These are phyloP conservation scores for Sphaerophoria rueppellii DNA, from an alignment of 2,888 invertebrate species.

Conservation along the genomic window DNA sequence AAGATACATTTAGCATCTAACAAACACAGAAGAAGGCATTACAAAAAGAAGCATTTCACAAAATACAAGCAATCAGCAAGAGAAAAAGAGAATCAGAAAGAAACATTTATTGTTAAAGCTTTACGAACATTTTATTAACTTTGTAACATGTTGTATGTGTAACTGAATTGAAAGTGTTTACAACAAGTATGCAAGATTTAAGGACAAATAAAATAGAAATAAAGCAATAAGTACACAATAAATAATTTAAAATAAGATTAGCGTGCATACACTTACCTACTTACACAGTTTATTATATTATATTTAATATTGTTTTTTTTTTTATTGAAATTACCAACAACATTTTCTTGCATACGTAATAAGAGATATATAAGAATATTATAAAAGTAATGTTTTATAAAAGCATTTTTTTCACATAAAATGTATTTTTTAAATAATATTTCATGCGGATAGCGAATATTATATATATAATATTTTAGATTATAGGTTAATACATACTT, in stretches of 20 bases:
- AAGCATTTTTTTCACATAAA: not conserved
- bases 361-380: not conserved
- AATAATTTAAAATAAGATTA: not conserved
- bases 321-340: not conserved
- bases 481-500: not conserved
- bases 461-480: not conserved
- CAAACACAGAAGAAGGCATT: constrained; percentile 28
- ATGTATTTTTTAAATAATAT: constrained; percentile 20
- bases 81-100: constrained; percentile 18
- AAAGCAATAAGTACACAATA: not conserved
- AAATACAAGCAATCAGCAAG: constrained; percentile 69
- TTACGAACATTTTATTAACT: not conserved
- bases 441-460: constrained; percentile 13
- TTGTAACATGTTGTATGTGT: not conserved
- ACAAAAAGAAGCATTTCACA: constrained; percentile 49
- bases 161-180: not conserved
- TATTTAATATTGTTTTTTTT: not conserved
- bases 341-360: not conserved
- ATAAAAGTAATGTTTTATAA: not conserved
- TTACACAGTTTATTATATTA: constrained; percentile 15
- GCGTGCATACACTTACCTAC: constrained; percentile 61
- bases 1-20: constrained; percentile 32
- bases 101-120: not conserved
- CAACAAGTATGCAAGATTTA: not conserved
- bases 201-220: not conserved